phyloP scores from a whole-genome alignment of 2,888 invertebrate species.

The Silvanus unidentatus region DNA sequence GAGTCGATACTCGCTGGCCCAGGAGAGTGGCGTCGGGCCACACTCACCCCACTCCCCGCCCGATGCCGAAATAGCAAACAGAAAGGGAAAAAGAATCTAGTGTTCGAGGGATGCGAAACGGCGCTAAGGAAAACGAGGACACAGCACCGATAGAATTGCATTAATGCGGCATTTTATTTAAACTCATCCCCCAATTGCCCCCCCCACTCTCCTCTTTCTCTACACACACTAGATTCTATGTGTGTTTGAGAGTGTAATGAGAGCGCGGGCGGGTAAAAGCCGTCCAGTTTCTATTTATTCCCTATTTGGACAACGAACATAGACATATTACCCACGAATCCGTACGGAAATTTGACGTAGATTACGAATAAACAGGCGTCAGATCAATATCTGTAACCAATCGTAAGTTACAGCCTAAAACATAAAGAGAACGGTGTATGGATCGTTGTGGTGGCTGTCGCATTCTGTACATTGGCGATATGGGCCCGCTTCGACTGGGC shows the following conservation, averaged over 20 bases:
- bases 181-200: slow-evolving; percentile 8
- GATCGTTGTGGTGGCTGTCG: slow-evolving; percentile 11
- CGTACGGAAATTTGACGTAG: slow-evolving; percentile 38
- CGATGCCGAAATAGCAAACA: slow-evolving; percentile 6
- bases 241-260: too few relatives aligned
- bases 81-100: not conserved
- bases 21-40: slow-evolving; percentile 16
- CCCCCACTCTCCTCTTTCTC: not conserved
- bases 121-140: not conserved
- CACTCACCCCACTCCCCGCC: slow-evolving; percentile 1
- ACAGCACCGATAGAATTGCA: slow-evolving; percentile 14
- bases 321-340: slow-evolving; percentile 35
- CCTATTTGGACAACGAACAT: slow-evolving; percentile 26
- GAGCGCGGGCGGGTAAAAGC: slow-evolving; percentile 5
- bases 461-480: not conserved
- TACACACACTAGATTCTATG: too few relatives aligned
- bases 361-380: slow-evolving; percentile 40
- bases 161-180: slow-evolving; percentile 22
- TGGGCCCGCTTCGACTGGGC: too few relatives aligned
- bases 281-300: slow-evolving; percentile 11
- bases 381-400: slow-evolving; percentile 44
- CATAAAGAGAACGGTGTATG: slow-evolving; percentile 35
- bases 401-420: slow-evolving; percentile 42
- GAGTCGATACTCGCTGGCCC: slow-evolving; percentile 37
- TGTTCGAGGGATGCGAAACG: not conserved